Base-by-base conservation (phyloP, 2,797 vertebrate species). In the Silurus aristotelis region DNA sequence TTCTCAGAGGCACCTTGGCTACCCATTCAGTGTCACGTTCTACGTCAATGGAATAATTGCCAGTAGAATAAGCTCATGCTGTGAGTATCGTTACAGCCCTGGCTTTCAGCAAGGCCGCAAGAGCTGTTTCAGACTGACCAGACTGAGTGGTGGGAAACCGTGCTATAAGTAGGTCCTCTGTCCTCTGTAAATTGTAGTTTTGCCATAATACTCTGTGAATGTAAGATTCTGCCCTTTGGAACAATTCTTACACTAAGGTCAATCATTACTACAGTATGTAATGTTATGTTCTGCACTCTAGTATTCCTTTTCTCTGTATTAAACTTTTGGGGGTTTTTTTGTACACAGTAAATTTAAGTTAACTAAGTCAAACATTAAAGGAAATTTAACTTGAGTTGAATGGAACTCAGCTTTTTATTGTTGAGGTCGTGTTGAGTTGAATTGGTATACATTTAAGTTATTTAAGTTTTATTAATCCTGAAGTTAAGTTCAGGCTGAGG, bases 21-120 rank as follows among this genome's bases (percentile, higher is more conserved):
- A 89, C 84, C 95, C 95, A 43, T 96, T 96, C 92, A 96, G 95
- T 6, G 93, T 91, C 14, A 92, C 93, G 5, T 82, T 96, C 81
- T 96, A 94, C 27, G 91, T 96, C 25, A 95, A 96, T 7, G 93
- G 95, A 73, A 90, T 96, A 43, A 91, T 92, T 89, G 92, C 87
- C 13, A 93, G 95, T 70, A 90, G 94, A 81, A 94, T 96, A 90
- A 96, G 95, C 70, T 94, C 95, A 31, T 96, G 96, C 91, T 96
- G 96, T 5, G 95, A 96, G 89, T 96, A 96, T 90, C 94, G 95
- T 84, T 95, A 96, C 17, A 88, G 88, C 38, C 94, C 94, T 0
- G 95, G 95, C 77, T 95, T 95, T 90, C 95, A 95, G 87, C 96
- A 96, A 92, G 95, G 95, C 80, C 93, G 84, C 76, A 93, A 91